These are phyloP conservation scores for Amiota minor DNA, from an alignment of 2,888 invertebrate genomes.

Conservation along the genomic window DNA sequence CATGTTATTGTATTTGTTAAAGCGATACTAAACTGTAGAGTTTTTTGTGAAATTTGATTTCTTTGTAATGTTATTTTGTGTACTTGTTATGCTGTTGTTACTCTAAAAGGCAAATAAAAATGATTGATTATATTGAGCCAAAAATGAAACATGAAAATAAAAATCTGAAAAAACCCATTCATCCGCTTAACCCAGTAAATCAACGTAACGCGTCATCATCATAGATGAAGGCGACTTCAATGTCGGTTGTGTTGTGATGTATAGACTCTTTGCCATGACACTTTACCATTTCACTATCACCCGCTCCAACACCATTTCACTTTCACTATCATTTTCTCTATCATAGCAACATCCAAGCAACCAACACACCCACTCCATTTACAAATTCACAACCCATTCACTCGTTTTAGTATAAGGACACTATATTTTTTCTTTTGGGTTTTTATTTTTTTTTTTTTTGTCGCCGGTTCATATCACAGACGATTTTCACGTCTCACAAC, in stretches of 20 bases:
- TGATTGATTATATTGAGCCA: slow-evolving; percentile 26
- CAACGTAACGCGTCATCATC: not conserved
- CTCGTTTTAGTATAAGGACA: not conserved
- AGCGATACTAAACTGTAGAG: not conserved
- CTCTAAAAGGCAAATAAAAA: slow-evolving; percentile 20
- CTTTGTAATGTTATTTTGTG: slow-evolving; percentile 4
- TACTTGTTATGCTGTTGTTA: not conserved
- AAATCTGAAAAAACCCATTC: not conserved
- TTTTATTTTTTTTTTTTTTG: not conserved
- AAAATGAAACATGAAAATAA: not conserved
- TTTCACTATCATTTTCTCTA: no score
- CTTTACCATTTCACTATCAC: not conserved
- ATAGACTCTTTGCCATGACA: not conserved
- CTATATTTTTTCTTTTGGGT: not conserved
- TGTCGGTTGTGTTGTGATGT: not conserved
- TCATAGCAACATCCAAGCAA: no score
- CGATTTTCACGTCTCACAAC: slow-evolving; percentile 24
- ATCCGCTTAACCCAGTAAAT: slow-evolving; percentile 16
- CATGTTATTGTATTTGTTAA: not conserved
- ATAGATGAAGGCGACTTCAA: not conserved
- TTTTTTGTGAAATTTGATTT: not conserved
- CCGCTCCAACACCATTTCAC: no score
- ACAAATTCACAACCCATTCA: not conserved
- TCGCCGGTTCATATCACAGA: slow-evolving; percentile 8
- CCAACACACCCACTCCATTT: not conserved